Evolutionary conservation across 1,140 invertebrate species (phyloP), one percentile per base, ranked within the genome.

Genomic region (Drosophila setifemur): DNA sequence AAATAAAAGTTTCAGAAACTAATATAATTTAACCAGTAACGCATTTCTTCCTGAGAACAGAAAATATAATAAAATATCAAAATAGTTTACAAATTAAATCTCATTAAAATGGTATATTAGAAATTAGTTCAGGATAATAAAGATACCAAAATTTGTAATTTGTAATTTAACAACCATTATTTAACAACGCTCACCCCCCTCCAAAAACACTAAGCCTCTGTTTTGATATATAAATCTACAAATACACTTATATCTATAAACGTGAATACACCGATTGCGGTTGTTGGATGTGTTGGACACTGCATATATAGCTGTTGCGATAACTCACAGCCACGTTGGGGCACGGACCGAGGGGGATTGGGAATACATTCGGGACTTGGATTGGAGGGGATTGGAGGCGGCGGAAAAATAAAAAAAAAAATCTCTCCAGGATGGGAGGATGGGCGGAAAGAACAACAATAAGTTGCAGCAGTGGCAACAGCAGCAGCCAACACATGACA

Each of bases 401-500:
- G 37, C 54, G 39, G 54, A 67, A 60, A 68, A 54, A 63, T 14
- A n/a, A 44, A 50, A 42, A 49, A 23, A 43, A 26, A 35, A 23
- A 23, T 23, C 2, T 12, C 7, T 4, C 7, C 2, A 8, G 26
- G 9, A 37, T 16, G 14, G 12, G 14, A 14, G 14, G 9, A 14
- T 7, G 33, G 23, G 35, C 23, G 16, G 6, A 54, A 69, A 48
- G 35, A 42, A 42, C 40, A 79, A 57, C 63, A 53, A 64, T 42
- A 69, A 68, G 52, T 48, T 57, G 64, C 29, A 78, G 53, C 54
- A 54, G 39, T 12, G 33, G 52, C 28, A 45, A 44, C 16, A 48
- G 35, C n/a, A 58, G 33, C 29, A 50, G 50, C 52, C 55, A 75
- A 63, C 81, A 86, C 81, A 86, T 86, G 81, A 86, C 81, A 86